A percentile compares a stretch with the other conserved stretches of the same genome.
These are phyloP conservation scores for Lethenteron reissneri DNA, from an alignment of 2,113 vertebrate genomes.

Conservation along the genomic window DNA sequence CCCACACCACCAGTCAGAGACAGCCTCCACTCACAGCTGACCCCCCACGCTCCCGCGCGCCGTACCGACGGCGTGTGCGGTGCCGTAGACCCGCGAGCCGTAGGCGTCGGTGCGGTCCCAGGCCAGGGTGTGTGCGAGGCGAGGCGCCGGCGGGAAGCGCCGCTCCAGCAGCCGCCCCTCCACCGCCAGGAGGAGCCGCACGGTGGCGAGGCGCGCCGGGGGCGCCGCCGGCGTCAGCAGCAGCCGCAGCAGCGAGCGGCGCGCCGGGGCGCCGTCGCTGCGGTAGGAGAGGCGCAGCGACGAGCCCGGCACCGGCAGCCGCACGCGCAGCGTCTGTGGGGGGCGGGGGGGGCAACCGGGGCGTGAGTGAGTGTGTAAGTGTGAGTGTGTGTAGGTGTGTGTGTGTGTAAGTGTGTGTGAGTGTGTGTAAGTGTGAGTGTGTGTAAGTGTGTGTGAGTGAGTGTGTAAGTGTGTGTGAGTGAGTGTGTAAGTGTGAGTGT, in stretches of 20 bases:
- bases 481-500: too few species aligned
- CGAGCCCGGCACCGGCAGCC: background rate
- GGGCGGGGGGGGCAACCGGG: too few species aligned
- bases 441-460: too few species aligned
- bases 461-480: too few species aligned
- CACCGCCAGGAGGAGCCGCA: background rate
- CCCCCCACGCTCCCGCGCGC: too few species aligned
- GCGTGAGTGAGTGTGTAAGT: too few species aligned
- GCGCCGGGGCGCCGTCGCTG: background rate
- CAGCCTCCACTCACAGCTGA: too few species aligned
- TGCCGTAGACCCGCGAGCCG: background rate
- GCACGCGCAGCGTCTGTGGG: background rate
- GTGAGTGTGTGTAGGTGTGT: too few species aligned
- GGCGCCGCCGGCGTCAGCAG: background rate
- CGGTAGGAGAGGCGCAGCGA: background rate
- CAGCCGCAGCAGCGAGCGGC: background rate
- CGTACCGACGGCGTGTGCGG: background rate
- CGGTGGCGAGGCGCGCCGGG: background rate
- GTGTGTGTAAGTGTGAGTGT: too few species aligned
- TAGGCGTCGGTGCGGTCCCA: constrained; percentile 1
- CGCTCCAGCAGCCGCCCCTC: background rate
- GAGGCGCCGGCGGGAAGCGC: constrained; percentile 2
- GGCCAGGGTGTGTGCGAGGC: background rate
- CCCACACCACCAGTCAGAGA: too few species aligned
- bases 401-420: too few species aligned